Conservation (phyloP, 2,888 invertebrate species). For the Eristalis intricaria region DNA sequence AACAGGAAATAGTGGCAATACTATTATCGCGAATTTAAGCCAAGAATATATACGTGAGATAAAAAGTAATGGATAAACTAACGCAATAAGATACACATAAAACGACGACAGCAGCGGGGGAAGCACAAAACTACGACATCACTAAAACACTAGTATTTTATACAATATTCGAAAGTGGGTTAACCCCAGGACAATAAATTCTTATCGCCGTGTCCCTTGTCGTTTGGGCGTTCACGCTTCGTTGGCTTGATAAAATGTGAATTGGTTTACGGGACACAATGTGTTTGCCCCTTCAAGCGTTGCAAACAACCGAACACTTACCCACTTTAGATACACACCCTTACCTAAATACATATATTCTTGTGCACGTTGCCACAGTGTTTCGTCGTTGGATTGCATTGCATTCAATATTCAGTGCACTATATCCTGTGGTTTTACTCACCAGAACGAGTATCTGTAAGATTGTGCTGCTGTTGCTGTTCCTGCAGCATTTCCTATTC, state of each 20-base stretch:
- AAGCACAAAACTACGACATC: background rate
- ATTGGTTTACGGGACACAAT: constrained; percentile 67
- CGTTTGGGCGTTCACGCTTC: constrained; percentile 75
- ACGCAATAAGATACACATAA: constrained; percentile 30
- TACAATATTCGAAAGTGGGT: constrained; percentile 60
- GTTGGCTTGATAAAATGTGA: constrained; percentile 75
- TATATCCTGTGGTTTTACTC: constrained; percentile 38
- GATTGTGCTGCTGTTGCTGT: background rate
- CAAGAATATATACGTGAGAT: constrained; percentile 42
- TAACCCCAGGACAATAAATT: constrained; percentile 74
- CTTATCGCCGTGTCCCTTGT: constrained; percentile 75
- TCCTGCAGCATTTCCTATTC: background rate
- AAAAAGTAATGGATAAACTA: constrained; percentile 52
- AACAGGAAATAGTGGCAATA: background rate
- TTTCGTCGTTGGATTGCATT: constrained; percentile 39
- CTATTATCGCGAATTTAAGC: constrained; percentile 27
- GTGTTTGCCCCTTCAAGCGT: constrained; percentile 62
- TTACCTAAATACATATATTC: constrained; percentile 6
- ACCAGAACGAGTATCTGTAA: background rate
- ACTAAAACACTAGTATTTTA: constrained; percentile 23
- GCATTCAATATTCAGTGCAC: constrained; percentile 54
- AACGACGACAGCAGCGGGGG: background rate
- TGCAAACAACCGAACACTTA: constrained; percentile 53
- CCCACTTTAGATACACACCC: constrained; percentile 20
- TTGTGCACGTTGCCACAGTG: constrained; percentile 7